phyloP scores from a whole-genome alignment of 2,888 invertebrate genomes.

The Papilio demoleus region DNA sequence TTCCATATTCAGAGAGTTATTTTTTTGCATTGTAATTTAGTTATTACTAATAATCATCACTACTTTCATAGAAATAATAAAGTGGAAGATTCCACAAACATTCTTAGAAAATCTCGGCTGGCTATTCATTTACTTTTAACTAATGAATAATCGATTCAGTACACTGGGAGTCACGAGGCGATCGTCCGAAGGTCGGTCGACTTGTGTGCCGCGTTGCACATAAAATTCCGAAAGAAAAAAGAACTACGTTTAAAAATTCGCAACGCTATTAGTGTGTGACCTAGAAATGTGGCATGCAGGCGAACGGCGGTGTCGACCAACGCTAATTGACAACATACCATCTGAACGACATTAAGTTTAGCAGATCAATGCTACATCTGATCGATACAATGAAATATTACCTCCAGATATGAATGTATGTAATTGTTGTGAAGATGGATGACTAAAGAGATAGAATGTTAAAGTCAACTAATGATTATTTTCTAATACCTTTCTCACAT shows the following conservation, averaged over 20 bases:
- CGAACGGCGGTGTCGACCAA: slow-evolving; percentile 42
- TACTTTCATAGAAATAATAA: slow-evolving; percentile 17
- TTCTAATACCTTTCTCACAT: no score
- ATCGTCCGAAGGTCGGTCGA: slow-evolving; percentile 38
- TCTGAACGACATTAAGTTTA: slow-evolving; percentile 41
- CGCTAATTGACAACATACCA: slow-evolving; percentile 57
- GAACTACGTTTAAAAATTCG: slow-evolving; percentile 58
- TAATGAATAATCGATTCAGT: slow-evolving; percentile 37
- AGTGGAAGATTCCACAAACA: slow-evolving; percentile 17
- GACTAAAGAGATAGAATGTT: slow-evolving; percentile 3
- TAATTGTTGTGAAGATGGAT: slow-evolving; percentile 11
- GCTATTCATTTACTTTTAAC: slow-evolving; percentile 36
- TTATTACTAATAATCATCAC: background rate
- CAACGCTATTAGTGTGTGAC: slow-evolving; percentile 64
- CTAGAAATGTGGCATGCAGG: slow-evolving; percentile 65
- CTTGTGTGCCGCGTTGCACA: slow-evolving; percentile 44
- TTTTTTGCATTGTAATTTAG: background rate
- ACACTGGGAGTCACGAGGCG: slow-evolving; percentile 25
- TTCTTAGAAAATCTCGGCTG: slow-evolving; percentile 13
- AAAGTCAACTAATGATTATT: background rate
- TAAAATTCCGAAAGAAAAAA: slow-evolving; percentile 43
- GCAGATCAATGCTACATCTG: slow-evolving; percentile 32
- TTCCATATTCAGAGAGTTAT: no score
- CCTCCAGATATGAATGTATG: background rate
- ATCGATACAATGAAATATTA: slow-evolving; percentile 21